Percentiles rank a stretch among this genome's conserved stretches.
phyloP scores from a whole-genome alignment of 1,140 invertebrate genomes.

The Eubasilissa regina region DNA sequence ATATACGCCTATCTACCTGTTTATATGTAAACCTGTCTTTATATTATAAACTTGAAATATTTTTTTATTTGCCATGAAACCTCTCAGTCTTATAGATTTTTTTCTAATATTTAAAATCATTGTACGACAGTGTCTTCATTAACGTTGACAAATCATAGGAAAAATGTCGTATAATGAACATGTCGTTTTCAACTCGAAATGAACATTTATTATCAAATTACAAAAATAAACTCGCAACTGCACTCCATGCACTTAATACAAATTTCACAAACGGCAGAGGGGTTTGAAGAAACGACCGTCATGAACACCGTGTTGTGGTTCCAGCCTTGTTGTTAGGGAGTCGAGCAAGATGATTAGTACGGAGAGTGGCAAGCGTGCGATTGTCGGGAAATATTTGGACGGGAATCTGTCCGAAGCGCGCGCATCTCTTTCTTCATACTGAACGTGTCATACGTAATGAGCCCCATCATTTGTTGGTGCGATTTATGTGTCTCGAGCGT shows the following conservation, averaged over 20 bases:
- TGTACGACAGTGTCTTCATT: too few relatives aligned
- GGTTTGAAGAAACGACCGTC: neutral
- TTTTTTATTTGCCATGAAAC: too few relatives aligned
- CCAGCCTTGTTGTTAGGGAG: neutral
- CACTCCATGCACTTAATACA: neutral
- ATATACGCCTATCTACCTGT: too few relatives aligned
- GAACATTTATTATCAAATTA: neutral
- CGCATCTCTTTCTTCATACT: conserved; percentile 48
- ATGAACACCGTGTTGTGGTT: neutral
- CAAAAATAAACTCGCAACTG: neutral
- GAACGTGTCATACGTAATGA: conserved; percentile 57
- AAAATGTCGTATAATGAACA: too few relatives aligned
- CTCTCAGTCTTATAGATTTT: too few relatives aligned
- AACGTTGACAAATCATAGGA: too few relatives aligned
- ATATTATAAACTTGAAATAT: too few relatives aligned
- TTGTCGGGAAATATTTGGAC: conserved; percentile 36
- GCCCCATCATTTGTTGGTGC: conserved; percentile 57
- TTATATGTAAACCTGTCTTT: too few relatives aligned
- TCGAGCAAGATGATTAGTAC: conserved; percentile 8
- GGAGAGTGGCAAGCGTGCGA: conserved; percentile 7
- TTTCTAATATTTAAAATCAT: too few relatives aligned
- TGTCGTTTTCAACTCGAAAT: neutral
- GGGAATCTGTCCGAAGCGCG: conserved; percentile 28
- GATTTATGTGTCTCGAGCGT: conserved; percentile 58
- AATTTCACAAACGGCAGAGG: neutral